Conservation (phyloP, 2,113 vertebrate genomes). For the Petroica traversi region DNA sequence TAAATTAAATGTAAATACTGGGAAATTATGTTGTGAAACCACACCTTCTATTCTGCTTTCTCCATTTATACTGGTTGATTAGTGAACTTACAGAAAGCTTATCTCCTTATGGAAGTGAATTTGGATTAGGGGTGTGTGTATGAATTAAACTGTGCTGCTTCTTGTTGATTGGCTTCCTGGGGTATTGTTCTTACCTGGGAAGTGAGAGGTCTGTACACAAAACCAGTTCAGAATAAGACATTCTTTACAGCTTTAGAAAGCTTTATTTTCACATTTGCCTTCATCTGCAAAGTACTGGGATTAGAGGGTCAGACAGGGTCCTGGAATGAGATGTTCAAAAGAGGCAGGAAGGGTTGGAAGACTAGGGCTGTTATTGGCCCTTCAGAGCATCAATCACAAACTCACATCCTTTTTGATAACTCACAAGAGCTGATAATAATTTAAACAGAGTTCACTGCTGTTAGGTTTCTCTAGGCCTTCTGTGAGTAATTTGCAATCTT, state of each 20-base stretch:
- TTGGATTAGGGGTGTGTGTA: conserved; percentile 30
- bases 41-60: background rate
- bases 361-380: background rate
- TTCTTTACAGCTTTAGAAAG: background rate
- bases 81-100: conserved; percentile 4
- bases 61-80: background rate
- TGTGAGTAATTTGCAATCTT: background rate
- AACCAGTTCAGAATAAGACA: background rate
- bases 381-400: background rate
- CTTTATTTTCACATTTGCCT: background rate
- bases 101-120: conserved; percentile 22
- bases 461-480: background rate
- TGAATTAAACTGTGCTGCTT: background rate
- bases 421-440: background rate
- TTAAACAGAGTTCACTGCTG: background rate
- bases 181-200: background rate
- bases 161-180: background rate
- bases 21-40: background rate
- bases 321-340: background rate
- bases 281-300: background rate
- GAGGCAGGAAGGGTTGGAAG: background rate
- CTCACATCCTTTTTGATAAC: background rate
- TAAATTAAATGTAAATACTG: background rate
- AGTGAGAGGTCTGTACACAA: background rate
- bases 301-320: background rate